Percentiles rank a stretch among this genome's conserved stretches.
Conservation (phyloP, 2,113 vertebrate species). For the Embiotoca jacksoni region DNA sequence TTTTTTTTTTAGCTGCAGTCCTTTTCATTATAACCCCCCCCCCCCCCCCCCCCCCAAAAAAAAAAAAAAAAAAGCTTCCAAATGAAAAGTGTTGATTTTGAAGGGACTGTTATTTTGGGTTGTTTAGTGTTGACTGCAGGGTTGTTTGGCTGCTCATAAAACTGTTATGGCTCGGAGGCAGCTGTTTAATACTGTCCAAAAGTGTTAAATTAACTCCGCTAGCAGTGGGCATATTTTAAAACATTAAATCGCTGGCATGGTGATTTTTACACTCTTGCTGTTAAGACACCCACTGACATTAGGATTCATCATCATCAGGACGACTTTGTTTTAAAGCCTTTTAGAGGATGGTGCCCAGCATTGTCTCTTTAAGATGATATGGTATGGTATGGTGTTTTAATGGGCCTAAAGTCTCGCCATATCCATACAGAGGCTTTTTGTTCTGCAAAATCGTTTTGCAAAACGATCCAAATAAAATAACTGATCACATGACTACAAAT, state of each 20-base stretch:
- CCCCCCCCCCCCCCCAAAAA: background rate
- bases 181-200: conserved; percentile 56
- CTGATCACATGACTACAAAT: background rate
- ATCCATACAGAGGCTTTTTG: background rate
- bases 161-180: conserved; percentile 35
- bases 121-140: conserved; percentile 35
- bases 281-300: background rate
- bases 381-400: background rate
- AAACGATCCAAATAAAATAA: background rate
- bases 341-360: too few species aligned
- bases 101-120: conserved; percentile 35
- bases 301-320: background rate
- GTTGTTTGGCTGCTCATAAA: conserved; percentile 38
- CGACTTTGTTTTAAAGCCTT: background rate
- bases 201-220: conserved; percentile 54
- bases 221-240: conserved; percentile 48
- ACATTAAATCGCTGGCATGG: conserved; percentile 36
- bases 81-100: conserved; percentile 34
- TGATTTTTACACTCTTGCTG: conserved; percentile 19
- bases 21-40: conserved; percentile 2
- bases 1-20: background rate
- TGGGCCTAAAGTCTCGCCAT: background rate
- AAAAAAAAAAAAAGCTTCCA: background rate
- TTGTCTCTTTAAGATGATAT: conserved; percentile 9
- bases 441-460: conserved; percentile 7